A percentile compares a stretch with the other conserved stretches of the same genome.
Evolutionary conservation across 2,888 invertebrate species (phyloP).

Genomic region (Enchytraeus crypticus): DNA sequence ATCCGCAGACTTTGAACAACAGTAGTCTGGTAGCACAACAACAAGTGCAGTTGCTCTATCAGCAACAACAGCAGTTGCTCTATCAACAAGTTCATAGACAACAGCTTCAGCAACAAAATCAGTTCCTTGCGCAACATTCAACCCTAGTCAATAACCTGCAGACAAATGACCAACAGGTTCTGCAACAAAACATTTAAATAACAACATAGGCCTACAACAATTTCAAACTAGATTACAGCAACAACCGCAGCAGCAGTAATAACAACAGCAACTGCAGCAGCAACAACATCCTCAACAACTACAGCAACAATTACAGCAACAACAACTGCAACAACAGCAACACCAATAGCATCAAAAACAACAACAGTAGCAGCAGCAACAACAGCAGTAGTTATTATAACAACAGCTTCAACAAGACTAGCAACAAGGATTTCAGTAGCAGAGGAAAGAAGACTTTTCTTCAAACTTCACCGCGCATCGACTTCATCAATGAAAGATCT

Average conservation of each 20-base stretch:
- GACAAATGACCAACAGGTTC: neutral
- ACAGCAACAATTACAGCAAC: neutral
- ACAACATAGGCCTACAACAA: neutral
- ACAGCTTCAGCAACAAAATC: no score
- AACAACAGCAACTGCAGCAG: neutral
- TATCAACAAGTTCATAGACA: no score
- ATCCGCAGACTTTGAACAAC: no score
- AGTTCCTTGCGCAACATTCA: no score
- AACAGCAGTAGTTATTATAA: neutral
- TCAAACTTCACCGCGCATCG: no score
- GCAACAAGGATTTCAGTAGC: neutral
- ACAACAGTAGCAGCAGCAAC: neutral
- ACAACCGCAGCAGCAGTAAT: neutral
- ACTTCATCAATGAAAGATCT: no score
- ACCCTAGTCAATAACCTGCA: neutral
- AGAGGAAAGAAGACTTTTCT: neutral
- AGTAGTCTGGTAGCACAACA: no score
- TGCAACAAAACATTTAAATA: neutral
- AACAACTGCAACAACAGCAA: neutral
- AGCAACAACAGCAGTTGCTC: no score
- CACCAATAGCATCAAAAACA: neutral
- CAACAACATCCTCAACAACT: neutral
- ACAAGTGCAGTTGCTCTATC: no score
- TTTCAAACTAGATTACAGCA: neutral
- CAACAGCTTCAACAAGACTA: neutral